phyloP scores from a whole-genome alignment of 2,888 invertebrate species.

The Hypselothyrea guttata region DNA sequence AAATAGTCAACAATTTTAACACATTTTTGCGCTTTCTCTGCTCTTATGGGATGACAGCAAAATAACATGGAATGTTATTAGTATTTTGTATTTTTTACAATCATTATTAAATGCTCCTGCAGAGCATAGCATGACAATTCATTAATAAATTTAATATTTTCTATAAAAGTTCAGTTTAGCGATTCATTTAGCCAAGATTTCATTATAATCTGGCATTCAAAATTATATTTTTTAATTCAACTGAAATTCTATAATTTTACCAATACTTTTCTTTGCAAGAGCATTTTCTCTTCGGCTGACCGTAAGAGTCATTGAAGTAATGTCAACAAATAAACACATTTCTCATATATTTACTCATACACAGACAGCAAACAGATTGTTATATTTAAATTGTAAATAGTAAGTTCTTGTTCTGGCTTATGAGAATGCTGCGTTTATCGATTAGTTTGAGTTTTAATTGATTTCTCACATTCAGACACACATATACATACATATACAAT shows the following conservation, averaged over 20 bases:
- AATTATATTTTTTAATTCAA: too few species aligned
- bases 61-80: constrained; percentile 72
- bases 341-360: background rate
- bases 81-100: constrained; percentile 16
- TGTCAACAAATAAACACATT: background rate
- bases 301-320: too few species aligned
- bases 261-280: too few species aligned
- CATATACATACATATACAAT: constrained; percentile 46
- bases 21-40: too few species aligned
- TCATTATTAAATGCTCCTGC: too few species aligned
- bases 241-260: too few species aligned
- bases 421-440: constrained; percentile 9
- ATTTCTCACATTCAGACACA: constrained; percentile 46
- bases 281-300: too few species aligned
- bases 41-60: constrained; percentile 34
- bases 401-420: constrained; percentile 4
- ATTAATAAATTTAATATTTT: too few species aligned
- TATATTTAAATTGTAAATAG: background rate
- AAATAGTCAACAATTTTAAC: constrained; percentile 12
- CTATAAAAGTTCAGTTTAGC: too few species aligned
- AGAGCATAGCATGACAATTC: too few species aligned
- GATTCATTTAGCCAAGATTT: too few species aligned
- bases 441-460: constrained; percentile 33
- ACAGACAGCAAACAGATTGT: background rate
- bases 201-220: too few species aligned